Base-by-base conservation (phyloP, 1,140 invertebrate genomes). In the Pseudomyrmex gracilis region DNA sequence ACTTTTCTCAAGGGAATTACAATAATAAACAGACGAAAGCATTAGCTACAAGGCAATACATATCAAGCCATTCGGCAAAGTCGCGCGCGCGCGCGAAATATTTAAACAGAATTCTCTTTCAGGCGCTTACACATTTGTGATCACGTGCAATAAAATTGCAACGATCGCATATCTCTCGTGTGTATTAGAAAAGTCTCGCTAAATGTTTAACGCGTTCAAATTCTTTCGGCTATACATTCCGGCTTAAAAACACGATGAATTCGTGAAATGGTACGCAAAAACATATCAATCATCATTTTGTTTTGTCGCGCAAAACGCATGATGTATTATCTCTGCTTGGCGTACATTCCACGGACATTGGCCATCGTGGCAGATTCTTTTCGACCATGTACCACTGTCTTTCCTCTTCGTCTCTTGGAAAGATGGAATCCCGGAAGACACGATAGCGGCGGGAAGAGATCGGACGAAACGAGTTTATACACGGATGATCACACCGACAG, bases 391-490 rank as follows among this genome's bases (percentile, higher is more conserved):
- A 53, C 71, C 34, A 64, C 34, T 55, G 47, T 80, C 76, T 58
- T 66, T 20, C 34, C 20, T 70, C 83, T 47, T 87, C 74, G 63
- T 77, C 83, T 70, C 76, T 58, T 43, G 43, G 24, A 67, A 68
- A 49, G 60, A 63, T 80, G 76, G 84, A 82, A 88, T 85, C 86
- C 86, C 90, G 90, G 90, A 90, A 88, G 87, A 89, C 58, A 43
- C 64, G 64, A 80, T 80, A 66, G 53, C 63, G 57, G 71, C 63
- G 68, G 68, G 86, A 88, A 88, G 87, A 73, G 87, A 73, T 88
- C 86, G 86, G 73, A 70, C 74, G 82, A 86, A 91, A 89, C 88
- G 77, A 73, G 89, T 89, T 90, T 89, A 63, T 73, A 45, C 77
- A 58, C 34, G 7, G 34, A 84, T 13, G 74, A 82, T 85, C 73